A percentile compares a stretch with the other conserved stretches of the same genome.
Conservation (phyloP, 2,113 vertebrate genomes). For the Pelobates fuscus region DNA sequence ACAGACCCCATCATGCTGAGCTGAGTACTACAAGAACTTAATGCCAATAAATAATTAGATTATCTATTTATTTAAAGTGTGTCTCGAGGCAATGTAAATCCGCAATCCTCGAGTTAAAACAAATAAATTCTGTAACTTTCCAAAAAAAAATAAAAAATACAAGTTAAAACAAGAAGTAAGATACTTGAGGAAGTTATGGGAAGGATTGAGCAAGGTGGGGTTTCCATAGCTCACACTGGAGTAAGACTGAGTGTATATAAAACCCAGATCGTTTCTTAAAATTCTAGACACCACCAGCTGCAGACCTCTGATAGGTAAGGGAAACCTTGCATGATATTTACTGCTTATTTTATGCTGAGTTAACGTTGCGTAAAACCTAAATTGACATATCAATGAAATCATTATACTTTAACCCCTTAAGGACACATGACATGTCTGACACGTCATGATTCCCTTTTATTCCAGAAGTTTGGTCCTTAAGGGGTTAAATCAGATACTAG, state of each 20-base stretch:
- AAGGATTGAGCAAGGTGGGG: constrained; percentile 46
- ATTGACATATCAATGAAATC: background rate
- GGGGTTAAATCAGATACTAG: background rate
- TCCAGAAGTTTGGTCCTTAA: too few relatives aligned
- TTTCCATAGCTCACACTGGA: constrained; percentile 1
- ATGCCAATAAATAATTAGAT: too few relatives aligned
- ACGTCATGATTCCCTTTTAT: too few relatives aligned
- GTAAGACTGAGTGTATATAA: constrained; percentile 23
- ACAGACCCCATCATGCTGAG: too few relatives aligned
- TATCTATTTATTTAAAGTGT: too few relatives aligned
- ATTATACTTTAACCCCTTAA: background rate
- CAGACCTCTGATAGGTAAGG: constrained; percentile 16
- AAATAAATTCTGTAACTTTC: background rate
- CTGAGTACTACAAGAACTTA: too few relatives aligned
- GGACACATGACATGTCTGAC: too few relatives aligned
- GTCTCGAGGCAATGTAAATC: too few relatives aligned
- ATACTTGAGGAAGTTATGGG: constrained; percentile 8
- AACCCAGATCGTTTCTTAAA: background rate
- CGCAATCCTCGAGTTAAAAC: background rate
- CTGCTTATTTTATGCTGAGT: background rate
- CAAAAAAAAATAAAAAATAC: constrained; percentile 12
- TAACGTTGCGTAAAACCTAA: background rate
- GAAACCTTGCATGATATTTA: background rate
- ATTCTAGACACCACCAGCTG: background rate
- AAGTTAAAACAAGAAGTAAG: constrained; percentile 29